Evolutionary conservation across 1,140 invertebrate genomes (phyloP), one percentile per base, ranked within the genome.

Genomic region (Spodoptera frugiperda): DNA sequence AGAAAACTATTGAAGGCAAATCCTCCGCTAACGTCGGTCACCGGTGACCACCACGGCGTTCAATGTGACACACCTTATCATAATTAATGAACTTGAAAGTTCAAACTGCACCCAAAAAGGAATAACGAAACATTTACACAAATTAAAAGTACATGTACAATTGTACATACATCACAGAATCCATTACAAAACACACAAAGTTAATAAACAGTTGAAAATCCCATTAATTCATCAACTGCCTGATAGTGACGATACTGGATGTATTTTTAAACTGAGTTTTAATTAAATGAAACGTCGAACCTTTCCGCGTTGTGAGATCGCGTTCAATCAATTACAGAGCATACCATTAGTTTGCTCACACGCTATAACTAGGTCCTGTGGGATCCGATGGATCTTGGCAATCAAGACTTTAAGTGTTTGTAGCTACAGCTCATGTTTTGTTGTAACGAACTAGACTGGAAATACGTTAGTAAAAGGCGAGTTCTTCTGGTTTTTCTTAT

Each of bases 251-350:
- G 25, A 9, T 44, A 61, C 33, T 15, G 57, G 17, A 61, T 46
- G 71, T 59, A 57, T 74, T 74, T 61, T 74, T 61, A 61, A 74
- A 61, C 54, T 70, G 49, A 55, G 44, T 49, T 61, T 74, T 74
- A 74, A 74, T 74, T 61, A 74, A 74, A 74, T 61, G 54, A 61
- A 74, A 48, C 49, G 49, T 30, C 49, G 55, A 17, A 17, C 57
- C 57, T 61, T 44, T 61, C 30, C 15, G 53, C 54, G 33, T 15
- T 72, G 51, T 14, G 54, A 61, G 57, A 74, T 74, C 54, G 57
- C 54, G 44, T 39, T 17, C 57, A 74, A 63, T 74, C 44, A 74
- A 74, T 61, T 74, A 74, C 21, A 14, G 21, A 33, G 21, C 55
- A 49, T 53, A 51, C 51, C 51, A 53, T 54, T 54, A 54, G 49